These are phyloP conservation scores for Uria aalge DNA, from an alignment of 2,113 vertebrate genomes.

Conservation along the genomic window DNA sequence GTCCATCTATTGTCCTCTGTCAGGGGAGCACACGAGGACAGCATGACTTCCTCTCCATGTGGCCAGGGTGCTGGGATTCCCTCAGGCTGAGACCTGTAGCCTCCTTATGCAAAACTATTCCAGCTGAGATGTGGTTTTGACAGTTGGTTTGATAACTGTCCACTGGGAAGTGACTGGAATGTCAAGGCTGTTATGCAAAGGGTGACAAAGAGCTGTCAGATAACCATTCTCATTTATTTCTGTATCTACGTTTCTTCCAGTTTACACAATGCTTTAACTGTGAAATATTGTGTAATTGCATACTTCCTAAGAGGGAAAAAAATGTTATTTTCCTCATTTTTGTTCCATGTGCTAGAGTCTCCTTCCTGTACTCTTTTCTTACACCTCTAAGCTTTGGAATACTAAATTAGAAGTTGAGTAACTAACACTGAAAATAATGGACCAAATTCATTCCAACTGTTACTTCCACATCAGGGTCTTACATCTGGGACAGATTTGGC, in stretches of 20 bases:
- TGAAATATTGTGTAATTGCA: not conserved
- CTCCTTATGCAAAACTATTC: not conserved
- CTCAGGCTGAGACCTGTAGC: not conserved
- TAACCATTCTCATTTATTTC: not conserved
- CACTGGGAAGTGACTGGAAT: not conserved
- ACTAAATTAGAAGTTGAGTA: not conserved
- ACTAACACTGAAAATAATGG: not conserved
- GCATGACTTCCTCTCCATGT: accelerated
- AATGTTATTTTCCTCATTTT: not conserved
- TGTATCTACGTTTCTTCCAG: not conserved
- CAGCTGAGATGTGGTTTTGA: not conserved
- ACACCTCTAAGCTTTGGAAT: not conserved
- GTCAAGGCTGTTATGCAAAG: not conserved
- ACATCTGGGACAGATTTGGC: not conserved
- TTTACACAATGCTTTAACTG: not conserved
- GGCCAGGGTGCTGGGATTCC: not conserved
- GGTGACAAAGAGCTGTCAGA: not conserved
- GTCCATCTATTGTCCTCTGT: not conserved
- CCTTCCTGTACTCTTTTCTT: not conserved
- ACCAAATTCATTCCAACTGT: not conserved
- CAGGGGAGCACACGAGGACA: not conserved
- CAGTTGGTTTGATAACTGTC: not conserved
- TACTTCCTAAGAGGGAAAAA: not conserved
- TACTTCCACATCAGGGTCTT: not conserved
- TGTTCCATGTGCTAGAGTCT: not conserved